Evolutionary conservation across 2,888 invertebrate genomes (phyloP).

Genomic region (Mylabris sibirica): DNA sequence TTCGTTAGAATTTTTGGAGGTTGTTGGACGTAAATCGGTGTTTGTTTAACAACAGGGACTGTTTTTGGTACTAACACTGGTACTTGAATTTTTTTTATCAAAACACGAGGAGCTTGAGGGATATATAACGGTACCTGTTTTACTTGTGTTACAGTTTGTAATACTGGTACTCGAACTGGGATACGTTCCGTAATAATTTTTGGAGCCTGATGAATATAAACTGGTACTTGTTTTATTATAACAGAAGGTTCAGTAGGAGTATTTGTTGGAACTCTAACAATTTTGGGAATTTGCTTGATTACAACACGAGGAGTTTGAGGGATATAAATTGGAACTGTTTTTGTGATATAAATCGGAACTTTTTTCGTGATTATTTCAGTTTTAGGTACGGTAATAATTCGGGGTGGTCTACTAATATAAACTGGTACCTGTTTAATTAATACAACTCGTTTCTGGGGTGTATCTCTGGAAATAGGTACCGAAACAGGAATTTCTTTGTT

Average conservation of each 20-base stretch:
- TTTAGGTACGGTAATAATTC: background rate
- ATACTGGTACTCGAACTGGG: background rate
- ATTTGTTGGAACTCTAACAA: background rate
- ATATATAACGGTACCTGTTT: constrained; percentile 17
- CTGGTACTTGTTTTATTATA: constrained; percentile 15
- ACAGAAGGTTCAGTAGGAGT: background rate
- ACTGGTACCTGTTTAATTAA: background rate
- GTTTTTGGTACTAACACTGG: background rate
- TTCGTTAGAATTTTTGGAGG: constrained; percentile 15
- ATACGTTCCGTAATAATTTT: constrained; percentile 10
- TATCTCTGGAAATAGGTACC: background rate
- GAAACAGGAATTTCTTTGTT: constrained; percentile 15
- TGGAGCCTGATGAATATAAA: background rate
- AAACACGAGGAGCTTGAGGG: background rate
- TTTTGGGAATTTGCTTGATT: background rate
- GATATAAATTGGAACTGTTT: constrained; percentile 1
- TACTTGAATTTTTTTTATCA: background rate
- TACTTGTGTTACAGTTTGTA: background rate
- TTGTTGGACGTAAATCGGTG: background rate
- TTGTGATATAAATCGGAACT: constrained; percentile 2
- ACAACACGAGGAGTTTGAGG: background rate
- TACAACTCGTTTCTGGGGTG: background rate
- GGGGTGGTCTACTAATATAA: background rate
- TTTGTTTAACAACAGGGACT: background rate
- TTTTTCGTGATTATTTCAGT: constrained; percentile 15